Base-by-base conservation (phyloP, 2,888 invertebrate genomes). In the Drosophila heteroneura region DNA sequence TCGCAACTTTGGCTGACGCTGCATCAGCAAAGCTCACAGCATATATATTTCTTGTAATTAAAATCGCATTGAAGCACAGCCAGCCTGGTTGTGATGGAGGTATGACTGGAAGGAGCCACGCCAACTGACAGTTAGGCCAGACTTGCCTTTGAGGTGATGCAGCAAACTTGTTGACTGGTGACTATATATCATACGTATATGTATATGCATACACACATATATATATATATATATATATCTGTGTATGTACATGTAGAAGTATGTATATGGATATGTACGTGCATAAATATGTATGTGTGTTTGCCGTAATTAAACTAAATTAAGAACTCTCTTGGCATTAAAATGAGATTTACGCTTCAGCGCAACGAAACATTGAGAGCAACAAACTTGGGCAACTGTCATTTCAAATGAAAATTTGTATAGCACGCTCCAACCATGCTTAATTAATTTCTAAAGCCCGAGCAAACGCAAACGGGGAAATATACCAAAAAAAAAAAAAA, bases 291-390 rank as follows among this genome's bases (percentile, higher is more conserved):
- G 49, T 60, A 53, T 56, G 69, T 58, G 59, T 89, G 85, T 87
- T 87, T 82, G 85, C 76, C 68, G 85, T 86, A 88, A 88, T 88
- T 88, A 88, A 90, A 90, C 87, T 84, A 90, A 90, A 88, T 88
- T 86, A 90, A 88, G 89, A 87, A 89, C 90, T 90, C 90, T 82
- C 87, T 89, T 82, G 89, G 87, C 89, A 89, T 90, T 84, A 90
- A 88, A 88, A 88, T 90, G 87, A 90, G 87, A 88, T 90, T 88
- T 90, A 90, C 90, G 90, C 90, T 81, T 82, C 83, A 90, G 83
- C 76, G 77, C 81, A 72, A 58, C 39, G 63, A 63, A 69, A 79
- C 83, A 85, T 71, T 79, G 82, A 76, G 74, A 58, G 75, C 75
- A 78, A 63, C 69, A 73, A 79, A 81, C 79, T 79, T 79, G 76